Conservation (phyloP, 2,113 vertebrate genomes). For the Spea multiplicata region DNA sequence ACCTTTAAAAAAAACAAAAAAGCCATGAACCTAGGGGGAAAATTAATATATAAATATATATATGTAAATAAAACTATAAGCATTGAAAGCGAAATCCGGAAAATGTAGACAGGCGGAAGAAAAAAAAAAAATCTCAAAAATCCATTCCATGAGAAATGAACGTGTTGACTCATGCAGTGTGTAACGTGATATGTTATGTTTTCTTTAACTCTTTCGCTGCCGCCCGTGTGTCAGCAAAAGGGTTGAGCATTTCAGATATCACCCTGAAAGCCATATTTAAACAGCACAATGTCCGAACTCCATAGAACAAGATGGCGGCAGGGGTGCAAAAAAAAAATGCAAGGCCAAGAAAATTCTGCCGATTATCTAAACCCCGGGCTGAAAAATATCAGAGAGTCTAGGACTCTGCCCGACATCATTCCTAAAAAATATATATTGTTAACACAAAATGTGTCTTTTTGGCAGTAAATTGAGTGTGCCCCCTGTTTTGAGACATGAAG, state of each 20-base stretch:
- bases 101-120: conserved; percentile 13
- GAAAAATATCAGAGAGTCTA: no score
- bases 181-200: conserved; percentile 28
- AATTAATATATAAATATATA: conserved; percentile 50
- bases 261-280: conserved; percentile 44
- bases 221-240: conserved; percentile 15
- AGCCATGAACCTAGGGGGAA: conserved; percentile 45
- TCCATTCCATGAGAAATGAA: not conserved
- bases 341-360: no score
- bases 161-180: not conserved
- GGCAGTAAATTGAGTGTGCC: not conserved
- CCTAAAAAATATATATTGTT: not conserved
- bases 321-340: not conserved
- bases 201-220: conserved; percentile 31
- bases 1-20: conserved; percentile 42
- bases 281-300: conserved; percentile 40
- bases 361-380: no score
- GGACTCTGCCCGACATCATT: no score
- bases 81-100: conserved; percentile 1
- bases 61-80: conserved; percentile 47
- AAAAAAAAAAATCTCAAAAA: not conserved
- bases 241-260: conserved; percentile 22
- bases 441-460: conserved; percentile 1
- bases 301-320: conserved; percentile 5
- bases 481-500: not conserved